Base-by-base conservation (phyloP, 2,888 invertebrate genomes). In the Microctonus brassicae region DNA sequence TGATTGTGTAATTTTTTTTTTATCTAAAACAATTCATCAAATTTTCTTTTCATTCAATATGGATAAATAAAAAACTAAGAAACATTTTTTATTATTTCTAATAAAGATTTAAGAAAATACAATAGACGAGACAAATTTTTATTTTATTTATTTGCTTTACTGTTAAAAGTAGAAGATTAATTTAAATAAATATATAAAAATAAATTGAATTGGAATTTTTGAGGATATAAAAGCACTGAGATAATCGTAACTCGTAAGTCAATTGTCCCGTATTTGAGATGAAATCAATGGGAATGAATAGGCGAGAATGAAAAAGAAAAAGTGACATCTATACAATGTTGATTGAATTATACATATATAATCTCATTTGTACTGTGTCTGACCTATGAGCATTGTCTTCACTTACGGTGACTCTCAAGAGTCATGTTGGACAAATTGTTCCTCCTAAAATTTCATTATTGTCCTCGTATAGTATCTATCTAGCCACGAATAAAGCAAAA, bases 361-460 rank as follows among this genome's bases (percentile, higher is more conserved):
- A 5, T 5, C 7, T 5, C 7, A 29, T 5, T 55, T 1, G 22
- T 11, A 13, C 10, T 24, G 24, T 55, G 24, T 22, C 55, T 58
- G 29, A 58, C 29, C n/a, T 47, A 9, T 7, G 47, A n/a, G 47
- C 47, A 20, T 13, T 29, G 17, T 34, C 20, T 58, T 34, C 29
- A 29, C 34, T 34, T 33, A 58, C 17, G 58, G 17, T 11, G 10
- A 26, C 57, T 24, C 26, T 17, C 34, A n/a, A n/a, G 17, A 17
- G 17, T 17, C 58, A 58, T 34, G 34, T 58, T 17, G 33, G n/a
- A n/a, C 33, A 58, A 58, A 58, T 58, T 58, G 58, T 58, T 58
- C 33, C 58, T 29, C 33, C 58, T 58, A 55, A 34, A 65, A 65
- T 34, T 34, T 65, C 65, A 52, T 65, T 53, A 65, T 22, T 53